Percentiles rank a stretch among this genome's conserved stretches.
phyloP scores from a whole-genome alignment of 37 sponge, comb jelly and placozoan species.

The Cladorhizidae sp. region DNA sequence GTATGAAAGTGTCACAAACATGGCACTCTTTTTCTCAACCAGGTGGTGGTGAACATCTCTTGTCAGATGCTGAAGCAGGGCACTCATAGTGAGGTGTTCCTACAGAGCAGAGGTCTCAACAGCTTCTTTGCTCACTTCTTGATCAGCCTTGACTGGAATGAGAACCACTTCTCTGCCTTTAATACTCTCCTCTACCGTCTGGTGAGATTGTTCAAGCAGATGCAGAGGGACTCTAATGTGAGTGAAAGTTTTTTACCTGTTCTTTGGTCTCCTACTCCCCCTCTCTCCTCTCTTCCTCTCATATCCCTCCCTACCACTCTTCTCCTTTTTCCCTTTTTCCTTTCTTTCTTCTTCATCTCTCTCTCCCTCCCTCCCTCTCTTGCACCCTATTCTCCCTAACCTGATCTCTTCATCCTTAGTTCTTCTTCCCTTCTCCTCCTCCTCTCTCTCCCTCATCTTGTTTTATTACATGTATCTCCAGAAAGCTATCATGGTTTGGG shows the following conservation, averaged over 20 bases:
- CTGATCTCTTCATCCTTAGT: too few species aligned
- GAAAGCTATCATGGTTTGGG: conserved; percentile 29
- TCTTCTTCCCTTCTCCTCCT: too few species aligned
- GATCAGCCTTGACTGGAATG: conserved; percentile 39
- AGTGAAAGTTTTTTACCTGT: neutral
- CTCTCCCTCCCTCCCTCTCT: too few species aligned
- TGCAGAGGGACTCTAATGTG: conserved; percentile 24
- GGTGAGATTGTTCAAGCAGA: conserved; percentile 40
- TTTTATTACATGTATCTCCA: neutral
- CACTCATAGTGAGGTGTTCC: neutral
- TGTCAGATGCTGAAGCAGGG: conserved; percentile 36
- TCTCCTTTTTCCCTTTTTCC: too few species aligned
- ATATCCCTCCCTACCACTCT: too few species aligned
- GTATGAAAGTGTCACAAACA: too few species aligned
- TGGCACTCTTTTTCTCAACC: neutral
- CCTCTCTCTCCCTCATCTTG: too few species aligned
- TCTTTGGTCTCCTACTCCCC: neutral
- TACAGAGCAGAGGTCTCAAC: conserved; percentile 26
- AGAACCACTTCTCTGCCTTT: conserved; percentile 26
- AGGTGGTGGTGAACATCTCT: conserved; percentile 26
- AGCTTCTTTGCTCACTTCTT: conserved; percentile 33
- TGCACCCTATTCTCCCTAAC: too few species aligned
- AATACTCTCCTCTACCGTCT: conserved; percentile 23
- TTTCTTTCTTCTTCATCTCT: too few species aligned
- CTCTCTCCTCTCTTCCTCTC: too few species aligned